Conservation (phyloP, 2,797 vertebrate genomes). For the Clamator glandarius region DNA sequence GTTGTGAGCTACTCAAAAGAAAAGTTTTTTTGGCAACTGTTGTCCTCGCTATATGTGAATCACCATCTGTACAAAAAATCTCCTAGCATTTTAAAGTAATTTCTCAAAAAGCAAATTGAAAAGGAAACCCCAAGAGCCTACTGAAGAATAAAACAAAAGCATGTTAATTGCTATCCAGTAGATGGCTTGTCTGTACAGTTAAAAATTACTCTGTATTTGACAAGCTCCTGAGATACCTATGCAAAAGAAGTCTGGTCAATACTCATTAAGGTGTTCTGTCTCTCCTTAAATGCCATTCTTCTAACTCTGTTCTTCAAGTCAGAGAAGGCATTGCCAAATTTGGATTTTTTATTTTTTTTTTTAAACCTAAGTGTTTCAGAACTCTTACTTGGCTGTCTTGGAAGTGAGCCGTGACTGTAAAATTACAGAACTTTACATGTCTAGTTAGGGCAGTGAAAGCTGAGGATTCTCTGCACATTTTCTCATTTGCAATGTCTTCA, state of each 20-base stretch:
- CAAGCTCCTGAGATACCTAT: background rate
- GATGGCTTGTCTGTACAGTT: background rate
- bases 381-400: background rate
- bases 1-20: background rate
- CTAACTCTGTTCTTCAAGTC: background rate
- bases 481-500: background rate
- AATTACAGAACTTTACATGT: background rate
- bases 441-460: background rate
- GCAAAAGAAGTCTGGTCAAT: fast-evolving
- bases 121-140: background rate
- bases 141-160: background rate
- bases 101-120: background rate
- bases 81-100: background rate
- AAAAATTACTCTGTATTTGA: background rate
- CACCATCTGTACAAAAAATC: background rate
- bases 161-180: background rate
- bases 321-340: background rate
- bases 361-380: background rate
- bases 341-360: background rate
- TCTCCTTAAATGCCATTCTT: background rate
- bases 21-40: background rate
- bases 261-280: background rate
- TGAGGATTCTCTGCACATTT: background rate
- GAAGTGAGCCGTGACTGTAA: background rate
- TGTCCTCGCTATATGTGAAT: background rate